A percentile compares a stretch with the other conserved stretches of the same genome.
Conservation (phyloP, 2,113 vertebrate species). For the Argyrosomus japonicus region DNA sequence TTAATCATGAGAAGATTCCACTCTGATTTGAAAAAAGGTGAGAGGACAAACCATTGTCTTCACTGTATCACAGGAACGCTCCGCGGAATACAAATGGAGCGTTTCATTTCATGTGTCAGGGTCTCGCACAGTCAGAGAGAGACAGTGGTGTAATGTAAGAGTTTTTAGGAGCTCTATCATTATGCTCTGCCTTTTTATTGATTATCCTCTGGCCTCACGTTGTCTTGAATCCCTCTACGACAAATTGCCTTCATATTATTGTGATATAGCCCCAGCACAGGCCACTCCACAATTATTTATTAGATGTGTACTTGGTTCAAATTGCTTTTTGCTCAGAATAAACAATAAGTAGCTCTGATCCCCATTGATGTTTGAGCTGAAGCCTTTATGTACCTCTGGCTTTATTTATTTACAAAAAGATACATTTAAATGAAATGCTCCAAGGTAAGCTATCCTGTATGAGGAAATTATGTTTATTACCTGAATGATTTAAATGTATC, state of each 20-base stretch:
- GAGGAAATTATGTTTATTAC: not conserved
- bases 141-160: conserved; percentile 48
- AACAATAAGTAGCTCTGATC: conserved; percentile 53
- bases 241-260: conserved; percentile 74
- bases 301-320: conserved; percentile 53
- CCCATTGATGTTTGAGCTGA: conserved; percentile 38
- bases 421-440: conserved; percentile 8
- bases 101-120: conserved; percentile 64
- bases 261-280: conserved; percentile 51
- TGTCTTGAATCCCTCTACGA: conserved; percentile 58
- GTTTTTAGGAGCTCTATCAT: conserved; percentile 75
- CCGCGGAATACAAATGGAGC: conserved; percentile 61
- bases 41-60: conserved; percentile 48
- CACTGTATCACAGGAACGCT: conserved; percentile 13
- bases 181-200: conserved; percentile 68
- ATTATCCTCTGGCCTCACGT: conserved; percentile 67
- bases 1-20: conserved; percentile 60
- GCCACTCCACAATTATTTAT: conserved; percentile 64
- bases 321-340: conserved; percentile 66
- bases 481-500: not conserved
- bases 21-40: conserved; percentile 58
- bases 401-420: conserved; percentile 40
- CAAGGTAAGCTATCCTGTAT: not conserved
- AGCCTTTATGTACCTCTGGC: conserved; percentile 21
- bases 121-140: conserved; percentile 56